These are phyloP conservation scores for Anoura caudifer DNA, from an alignment of 2,113 vertebrate genomes.

Conservation along the genomic window DNA sequence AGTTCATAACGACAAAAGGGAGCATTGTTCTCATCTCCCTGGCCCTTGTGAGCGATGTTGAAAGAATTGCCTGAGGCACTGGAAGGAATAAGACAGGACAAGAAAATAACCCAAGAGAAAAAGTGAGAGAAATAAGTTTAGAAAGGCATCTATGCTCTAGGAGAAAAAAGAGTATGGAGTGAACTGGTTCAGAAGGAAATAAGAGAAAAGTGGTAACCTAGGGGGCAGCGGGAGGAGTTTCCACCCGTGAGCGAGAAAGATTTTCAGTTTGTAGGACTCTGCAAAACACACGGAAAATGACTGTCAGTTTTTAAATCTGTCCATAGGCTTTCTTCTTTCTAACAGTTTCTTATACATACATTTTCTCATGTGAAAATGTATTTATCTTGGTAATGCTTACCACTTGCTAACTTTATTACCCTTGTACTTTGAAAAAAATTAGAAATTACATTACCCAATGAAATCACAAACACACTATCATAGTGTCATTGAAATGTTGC, in stretches of 20 bases:
- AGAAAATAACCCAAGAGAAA: constrained; percentile 21
- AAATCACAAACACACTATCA: neutral
- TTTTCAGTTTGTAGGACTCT: neutral
- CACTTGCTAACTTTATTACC: neutral
- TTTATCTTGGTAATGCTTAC: neutral
- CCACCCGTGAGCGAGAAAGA: neutral
- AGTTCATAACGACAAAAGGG: constrained; percentile 34
- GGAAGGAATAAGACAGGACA: constrained; percentile 37
- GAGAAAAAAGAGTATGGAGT: neutral
- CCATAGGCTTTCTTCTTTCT: neutral
- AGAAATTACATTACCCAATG: neutral
- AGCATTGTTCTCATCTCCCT: constrained; percentile 39
- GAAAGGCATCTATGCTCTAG: neutral
- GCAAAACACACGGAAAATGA: neutral
- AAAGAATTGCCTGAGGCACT: constrained; percentile 9
- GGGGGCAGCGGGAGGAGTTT: neutral
- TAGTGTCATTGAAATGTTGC: neutral
- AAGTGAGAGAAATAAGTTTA: neutral
- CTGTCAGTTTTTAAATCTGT: neutral
- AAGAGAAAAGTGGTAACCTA: neutral
- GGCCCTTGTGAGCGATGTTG: neutral
- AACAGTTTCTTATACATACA: neutral
- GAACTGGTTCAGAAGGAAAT: neutral
- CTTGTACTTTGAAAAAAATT: neutral
- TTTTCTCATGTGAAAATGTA: neutral